phyloP scores from a whole-genome alignment of 1,140 invertebrate species.

The Drosophila insularis region DNA sequence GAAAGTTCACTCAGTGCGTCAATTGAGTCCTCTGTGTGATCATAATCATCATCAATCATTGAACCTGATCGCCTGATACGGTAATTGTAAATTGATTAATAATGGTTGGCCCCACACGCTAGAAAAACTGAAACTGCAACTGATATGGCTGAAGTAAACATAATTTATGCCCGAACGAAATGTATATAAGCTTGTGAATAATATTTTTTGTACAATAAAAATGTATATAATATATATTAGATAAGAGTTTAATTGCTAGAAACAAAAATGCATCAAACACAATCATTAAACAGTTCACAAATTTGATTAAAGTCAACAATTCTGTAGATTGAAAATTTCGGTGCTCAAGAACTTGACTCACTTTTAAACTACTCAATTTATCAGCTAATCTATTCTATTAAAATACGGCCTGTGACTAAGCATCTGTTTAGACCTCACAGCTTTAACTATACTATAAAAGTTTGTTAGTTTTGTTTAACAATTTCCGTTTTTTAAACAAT shows the following conservation, averaged over 20 bases:
- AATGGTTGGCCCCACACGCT: background rate
- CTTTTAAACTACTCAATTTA: background rate
- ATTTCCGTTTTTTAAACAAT: slow-evolving; percentile 65
- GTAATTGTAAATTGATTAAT: slow-evolving; percentile 57
- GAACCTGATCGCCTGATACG: slow-evolving; percentile 30
- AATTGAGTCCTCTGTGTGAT: slow-evolving; percentile 51
- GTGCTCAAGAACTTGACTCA: background rate
- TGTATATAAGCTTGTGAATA: background rate
- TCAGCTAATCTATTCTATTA: background rate
- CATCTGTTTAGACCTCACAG: slow-evolving; percentile 1
- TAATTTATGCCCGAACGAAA: background rate
- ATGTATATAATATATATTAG: background rate
- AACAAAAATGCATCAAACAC: no score
- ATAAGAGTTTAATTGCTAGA: background rate
- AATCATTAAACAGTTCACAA: no score
- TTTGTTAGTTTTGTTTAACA: slow-evolving; percentile 23
- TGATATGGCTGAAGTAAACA: slow-evolving; percentile 1
- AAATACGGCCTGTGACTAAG: slow-evolving; percentile 16
- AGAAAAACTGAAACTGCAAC: background rate
- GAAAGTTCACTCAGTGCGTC: slow-evolving; percentile 44
- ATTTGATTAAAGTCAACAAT: no score
- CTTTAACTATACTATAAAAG: background rate
- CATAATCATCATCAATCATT: slow-evolving; percentile 55
- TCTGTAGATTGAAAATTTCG: background rate
- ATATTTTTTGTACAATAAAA: background rate